phyloP scores from a whole-genome alignment of 2,113 vertebrate species.

The Malurus elegans region DNA sequence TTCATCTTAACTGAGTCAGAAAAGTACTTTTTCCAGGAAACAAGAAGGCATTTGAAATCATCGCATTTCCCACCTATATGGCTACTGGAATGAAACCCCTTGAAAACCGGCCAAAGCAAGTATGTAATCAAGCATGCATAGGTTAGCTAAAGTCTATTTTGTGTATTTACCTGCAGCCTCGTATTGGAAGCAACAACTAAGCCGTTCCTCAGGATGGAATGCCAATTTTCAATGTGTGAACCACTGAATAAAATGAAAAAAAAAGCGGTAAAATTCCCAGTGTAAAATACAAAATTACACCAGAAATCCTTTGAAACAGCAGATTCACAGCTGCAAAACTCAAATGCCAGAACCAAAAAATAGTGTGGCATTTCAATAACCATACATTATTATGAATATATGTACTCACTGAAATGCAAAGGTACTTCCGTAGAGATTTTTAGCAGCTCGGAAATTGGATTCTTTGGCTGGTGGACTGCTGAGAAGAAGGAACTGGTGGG shows the following conservation, averaged over 20 bases:
- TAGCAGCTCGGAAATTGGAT: slow-evolving; percentile 90
- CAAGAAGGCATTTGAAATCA: background rate
- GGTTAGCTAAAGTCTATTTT: background rate
- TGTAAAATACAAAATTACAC: background rate
- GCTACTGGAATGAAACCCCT: background rate
- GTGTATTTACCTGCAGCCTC: slow-evolving; percentile 81
- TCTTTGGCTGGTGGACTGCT: slow-evolving; percentile 96
- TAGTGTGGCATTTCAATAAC: background rate
- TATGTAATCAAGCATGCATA: background rate
- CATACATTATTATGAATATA: background rate
- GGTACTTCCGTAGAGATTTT: slow-evolving; percentile 89
- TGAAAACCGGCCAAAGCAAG: background rate
- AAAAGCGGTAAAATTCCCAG: background rate
- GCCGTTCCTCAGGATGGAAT: slow-evolving; percentile 90
- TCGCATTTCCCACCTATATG: background rate
- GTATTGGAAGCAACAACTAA: slow-evolving; percentile 91
- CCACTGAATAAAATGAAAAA: slow-evolving; percentile 71
- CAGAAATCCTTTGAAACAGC: background rate
- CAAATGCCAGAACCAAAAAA: background rate
- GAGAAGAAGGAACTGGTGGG: slow-evolving; percentile 90
- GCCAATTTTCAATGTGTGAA: slow-evolving; percentile 92
- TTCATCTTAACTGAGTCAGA: background rate
- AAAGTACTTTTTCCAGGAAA: background rate
- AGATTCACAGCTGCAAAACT: background rate
- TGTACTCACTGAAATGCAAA: slow-evolving; percentile 91